Percentiles rank a stretch among this genome's conserved stretches.
phyloP scores from a whole-genome alignment of 2,797 vertebrate species.

The Benthosema pterotum region DNA sequence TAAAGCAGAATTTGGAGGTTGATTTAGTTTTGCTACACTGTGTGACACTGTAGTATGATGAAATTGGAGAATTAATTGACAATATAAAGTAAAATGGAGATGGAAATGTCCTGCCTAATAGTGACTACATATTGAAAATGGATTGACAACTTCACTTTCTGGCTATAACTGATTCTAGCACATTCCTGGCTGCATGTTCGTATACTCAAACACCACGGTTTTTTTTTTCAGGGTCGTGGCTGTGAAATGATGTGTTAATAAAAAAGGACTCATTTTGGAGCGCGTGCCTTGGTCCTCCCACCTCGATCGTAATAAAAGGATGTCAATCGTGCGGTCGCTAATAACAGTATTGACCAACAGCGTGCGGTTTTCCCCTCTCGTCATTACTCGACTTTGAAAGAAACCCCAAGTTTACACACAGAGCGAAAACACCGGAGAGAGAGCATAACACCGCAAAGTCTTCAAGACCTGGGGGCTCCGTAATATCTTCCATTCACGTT shows the following conservation, averaged over 20 bases:
- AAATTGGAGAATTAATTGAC: no score
- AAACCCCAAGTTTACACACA: conserved; percentile 79
- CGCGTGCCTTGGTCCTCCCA: conserved; percentile 48
- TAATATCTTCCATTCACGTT: conserved; percentile 85
- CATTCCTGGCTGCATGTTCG: neutral
- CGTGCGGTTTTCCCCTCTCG: conserved; percentile 70
- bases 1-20: conserved; percentile 1
- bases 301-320: conserved; percentile 72
- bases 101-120: neutral
- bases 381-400: conserved; percentile 75
- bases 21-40: neutral
- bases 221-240: neutral
- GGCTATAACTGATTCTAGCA: neutral
- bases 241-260: conserved; percentile 42
- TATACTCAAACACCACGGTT: neutral
- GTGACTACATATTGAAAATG: neutral
- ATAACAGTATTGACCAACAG: conserved; percentile 76
- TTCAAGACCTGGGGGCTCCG: conserved; percentile 48
- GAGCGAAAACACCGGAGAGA: conserved; percentile 64
- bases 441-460: conserved; percentile 70
- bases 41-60: no score
- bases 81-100: neutral
- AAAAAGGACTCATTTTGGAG: conserved; percentile 49
- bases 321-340: conserved; percentile 75
- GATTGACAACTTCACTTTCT: neutral